Base-by-base conservation (phyloP, 2,888 invertebrate species). In the Magallana nippona region DNA sequence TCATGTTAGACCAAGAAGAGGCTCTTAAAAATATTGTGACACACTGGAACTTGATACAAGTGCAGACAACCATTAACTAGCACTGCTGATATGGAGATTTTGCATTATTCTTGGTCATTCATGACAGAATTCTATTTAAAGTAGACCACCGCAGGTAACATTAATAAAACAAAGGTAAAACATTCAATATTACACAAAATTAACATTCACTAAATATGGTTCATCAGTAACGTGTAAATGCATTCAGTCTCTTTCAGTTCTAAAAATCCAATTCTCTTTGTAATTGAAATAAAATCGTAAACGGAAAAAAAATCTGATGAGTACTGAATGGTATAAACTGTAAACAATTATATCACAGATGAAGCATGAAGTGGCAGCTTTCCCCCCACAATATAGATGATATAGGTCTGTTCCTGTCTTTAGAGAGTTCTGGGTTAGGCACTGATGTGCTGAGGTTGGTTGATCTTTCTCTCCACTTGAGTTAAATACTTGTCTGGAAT, bases 401-500 rank as follows among this genome's bases (percentile, higher is more conserved):
- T 27, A 32, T 11, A 27, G 3, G 22, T 71, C 71, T n/a, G 8
- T 2, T 11, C 27, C 5, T 15, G 11, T 22, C 32, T 27, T 19
- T 5, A 81, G 15, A 71, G 22, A 11, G 32, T 44, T 71, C 71
- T 8, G 15, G 55, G n/a, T 90, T 88, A 92, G 79, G 89, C 88
- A 87, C 86, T 86, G 81, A 91, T 89, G 17, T 91, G 90, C 83
- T 92, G 91, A 62, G 92, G 92, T 84, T 91, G 91, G 84, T 90
- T 91, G 58, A 94, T 90, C 86, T 94, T 94, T 82, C 94, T 89
- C 84, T 94, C 94, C 80, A 94, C 93, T 88, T 94, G 93, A n/a
- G 91, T 89, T 88, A 94, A 89, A 87, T 94, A 94, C 84, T 94
- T 94, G 86, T 94, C 94, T 58, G 93, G 94, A 78, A 94, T 94